Evolutionary conservation across 2,113 vertebrate genomes (phyloP), one percentile per base, ranked within the genome.

Genomic region (Cacatua alba): DNA sequence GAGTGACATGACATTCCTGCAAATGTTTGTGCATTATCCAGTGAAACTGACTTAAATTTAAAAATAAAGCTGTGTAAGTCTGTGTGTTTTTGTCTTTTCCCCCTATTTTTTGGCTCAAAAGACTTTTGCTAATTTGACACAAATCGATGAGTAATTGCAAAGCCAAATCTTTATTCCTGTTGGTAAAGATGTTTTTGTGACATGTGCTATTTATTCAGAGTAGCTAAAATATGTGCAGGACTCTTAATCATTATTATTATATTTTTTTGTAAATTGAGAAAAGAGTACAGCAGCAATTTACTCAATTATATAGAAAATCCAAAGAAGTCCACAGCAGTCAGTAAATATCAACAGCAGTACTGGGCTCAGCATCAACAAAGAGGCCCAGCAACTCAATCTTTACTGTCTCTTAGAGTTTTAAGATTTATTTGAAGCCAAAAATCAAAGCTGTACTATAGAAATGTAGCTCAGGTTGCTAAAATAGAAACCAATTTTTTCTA

Each of bases 61-160:
- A 46, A 70, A 72, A 74, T 60, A 51, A 60, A 72, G 7, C 3
- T 48, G 9, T 77, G 26, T 25, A 62, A 70, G 65, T 68, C 29
- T 70, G 3, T 31, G 25, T 41, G 16, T 1, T 79, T 81, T 57
- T 39, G 4, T 4, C 7, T 17, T 4, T 1, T 0, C 1, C 2
- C 3, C 0, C 1, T 28, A 29, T 48, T 55, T 63, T 55, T 52
- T 67, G 8, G 0, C 26, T 82, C 21, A 81, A 65, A 86, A 84
- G 46, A 9, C 41, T 84, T 89, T 78, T 72, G 4, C 2, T 49
- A 49, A 44, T 62, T 78, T 64, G 14, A 60, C 24, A 74, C 8
- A 84, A 39, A 86, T 64, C 12, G 26, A 23, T 51, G 7, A 44
- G 2, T 63, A 41, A 49, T 77, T 83, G 11, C 11, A 70, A 91